Conservation (phyloP, 2,888 invertebrate species). For the Creontiades dilutus region DNA sequence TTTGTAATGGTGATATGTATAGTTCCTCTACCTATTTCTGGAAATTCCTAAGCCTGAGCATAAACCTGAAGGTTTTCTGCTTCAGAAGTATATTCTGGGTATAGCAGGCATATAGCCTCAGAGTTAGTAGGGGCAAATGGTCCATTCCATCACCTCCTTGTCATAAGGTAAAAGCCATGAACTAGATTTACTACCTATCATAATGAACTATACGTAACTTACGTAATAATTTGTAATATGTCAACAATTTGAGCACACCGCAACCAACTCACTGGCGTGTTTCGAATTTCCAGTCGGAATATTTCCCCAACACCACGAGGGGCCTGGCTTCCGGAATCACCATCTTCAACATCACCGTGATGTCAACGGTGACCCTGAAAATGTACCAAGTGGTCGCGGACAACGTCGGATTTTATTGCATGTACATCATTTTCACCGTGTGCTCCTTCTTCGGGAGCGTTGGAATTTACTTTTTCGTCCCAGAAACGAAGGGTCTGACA, state of each 20-base stretch:
- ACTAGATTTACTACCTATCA: too few species aligned
- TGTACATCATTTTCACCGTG: slow-evolving; percentile 73
- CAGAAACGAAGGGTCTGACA: slow-evolving; percentile 86
- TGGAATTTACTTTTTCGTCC: slow-evolving; percentile 77
- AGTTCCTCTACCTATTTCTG: too few species aligned
- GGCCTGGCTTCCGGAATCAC: slow-evolving; percentile 82
- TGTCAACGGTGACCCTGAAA: slow-evolving; percentile 82
- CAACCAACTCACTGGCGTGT: neutral
- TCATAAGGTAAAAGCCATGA: too few species aligned
- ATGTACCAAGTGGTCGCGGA: slow-evolving; percentile 78
- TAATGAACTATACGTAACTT: too few species aligned
- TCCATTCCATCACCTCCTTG: too few species aligned
- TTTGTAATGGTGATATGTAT: too few species aligned
- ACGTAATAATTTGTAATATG: too few species aligned
- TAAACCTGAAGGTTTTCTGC: too few species aligned
- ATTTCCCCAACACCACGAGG: slow-evolving; percentile 84
- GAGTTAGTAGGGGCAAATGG: too few species aligned
- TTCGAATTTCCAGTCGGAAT: slow-evolving; percentile 81
- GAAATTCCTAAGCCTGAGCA: too few species aligned
- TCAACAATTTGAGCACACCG: neutral
- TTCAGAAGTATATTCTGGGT: too few species aligned
- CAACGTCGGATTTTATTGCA: slow-evolving; percentile 73
- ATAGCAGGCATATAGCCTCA: too few species aligned
- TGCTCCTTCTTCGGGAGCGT: slow-evolving; percentile 71
- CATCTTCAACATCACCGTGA: slow-evolving; percentile 81